phyloP scores from a whole-genome alignment of 2,888 invertebrate genomes.

The Quadriops clusia region DNA sequence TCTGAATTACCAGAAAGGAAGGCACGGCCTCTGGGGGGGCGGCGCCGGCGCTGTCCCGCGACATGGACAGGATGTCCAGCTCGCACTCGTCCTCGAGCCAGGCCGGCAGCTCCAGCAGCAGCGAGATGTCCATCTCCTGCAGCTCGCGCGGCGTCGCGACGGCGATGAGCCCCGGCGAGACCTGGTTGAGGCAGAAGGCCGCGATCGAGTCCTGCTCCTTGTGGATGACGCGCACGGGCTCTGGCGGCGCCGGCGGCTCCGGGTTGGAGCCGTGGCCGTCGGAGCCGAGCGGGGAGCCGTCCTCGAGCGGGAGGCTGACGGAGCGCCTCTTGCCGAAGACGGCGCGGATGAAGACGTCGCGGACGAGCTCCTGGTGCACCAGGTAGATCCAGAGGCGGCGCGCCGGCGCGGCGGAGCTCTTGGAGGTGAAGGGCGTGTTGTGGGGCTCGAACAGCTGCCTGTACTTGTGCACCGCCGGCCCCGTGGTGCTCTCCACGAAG shows the following conservation, averaged over 20 bases:
- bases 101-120: slow-evolving; percentile 76
- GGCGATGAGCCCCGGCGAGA: slow-evolving; percentile 66
- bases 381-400: slow-evolving; percentile 86
- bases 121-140: slow-evolving; percentile 93
- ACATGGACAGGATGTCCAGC: slow-evolving; percentile 80
- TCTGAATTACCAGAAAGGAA: slow-evolving; percentile 86
- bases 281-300: no score
- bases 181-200: slow-evolving; percentile 93
- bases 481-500: slow-evolving; percentile 64
- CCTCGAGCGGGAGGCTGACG: slow-evolving; percentile 41
- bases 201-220: slow-evolving; percentile 98
- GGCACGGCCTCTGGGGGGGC: slow-evolving; percentile 51
- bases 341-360: slow-evolving; percentile 87
- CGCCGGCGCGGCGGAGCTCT: slow-evolving; percentile 60
- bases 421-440: slow-evolving; percentile 86
- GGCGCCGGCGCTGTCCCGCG: slow-evolving; percentile 62
- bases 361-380: slow-evolving; percentile 83
- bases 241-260: slow-evolving; percentile 41
- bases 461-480: slow-evolving; percentile 88
- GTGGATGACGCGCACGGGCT: slow-evolving; percentile 91
- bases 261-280: no score
- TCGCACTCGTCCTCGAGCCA: slow-evolving; percentile 98
- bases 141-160: slow-evolving; percentile 93
- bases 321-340: slow-evolving; percentile 76
- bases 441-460: slow-evolving; percentile 80